A percentile compares a stretch with the other conserved stretches of the same genome.
Conservation (phyloP, 2,888 invertebrate genomes). For the Nemapogon koenigi region DNA sequence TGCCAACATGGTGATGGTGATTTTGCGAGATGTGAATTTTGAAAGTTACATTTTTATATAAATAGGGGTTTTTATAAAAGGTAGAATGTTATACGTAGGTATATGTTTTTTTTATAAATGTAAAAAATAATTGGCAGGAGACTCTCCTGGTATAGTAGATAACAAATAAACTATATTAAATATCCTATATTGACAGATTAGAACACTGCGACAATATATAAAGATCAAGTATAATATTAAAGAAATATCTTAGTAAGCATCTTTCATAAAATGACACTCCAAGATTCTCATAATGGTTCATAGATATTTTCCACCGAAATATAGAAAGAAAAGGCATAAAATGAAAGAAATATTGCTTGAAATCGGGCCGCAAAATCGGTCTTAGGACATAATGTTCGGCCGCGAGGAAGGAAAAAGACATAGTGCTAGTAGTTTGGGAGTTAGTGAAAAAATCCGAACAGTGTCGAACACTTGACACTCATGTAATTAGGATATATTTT, state of each 20-base stretch:
- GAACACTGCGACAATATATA: too few relatives aligned
- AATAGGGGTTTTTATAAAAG: too few relatives aligned
- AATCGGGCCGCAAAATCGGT: slow-evolving; percentile 37
- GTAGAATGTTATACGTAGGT: too few relatives aligned
- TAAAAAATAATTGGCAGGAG: too few relatives aligned
- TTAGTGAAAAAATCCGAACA: too few relatives aligned
- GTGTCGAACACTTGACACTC: slow-evolving; percentile 16
- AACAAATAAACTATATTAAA: too few relatives aligned
- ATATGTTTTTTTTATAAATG: too few relatives aligned
- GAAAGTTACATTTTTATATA: too few relatives aligned
- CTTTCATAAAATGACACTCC: neutral
- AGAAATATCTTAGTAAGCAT: neutral
- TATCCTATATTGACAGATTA: too few relatives aligned
- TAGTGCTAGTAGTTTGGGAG: slow-evolving; percentile 31
- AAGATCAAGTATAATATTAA: neutral
- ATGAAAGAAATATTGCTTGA: slow-evolving; percentile 41
- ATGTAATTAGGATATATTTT: neutral
- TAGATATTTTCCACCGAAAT: slow-evolving; percentile 22
- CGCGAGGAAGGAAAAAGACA: slow-evolving; percentile 38
- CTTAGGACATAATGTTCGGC: slow-evolving; percentile 36
- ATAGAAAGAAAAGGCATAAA: slow-evolving; percentile 39
- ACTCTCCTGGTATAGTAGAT: too few relatives aligned
- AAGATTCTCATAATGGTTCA: slow-evolving; percentile 1
- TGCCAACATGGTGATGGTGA: too few relatives aligned
- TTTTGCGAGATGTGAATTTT: too few relatives aligned